A percentile compares a stretch with the other conserved stretches of the same genome.
Evolutionary conservation across 2,113 vertebrate genomes (phyloP).

Genomic region (Oceanodroma tethys): DNA sequence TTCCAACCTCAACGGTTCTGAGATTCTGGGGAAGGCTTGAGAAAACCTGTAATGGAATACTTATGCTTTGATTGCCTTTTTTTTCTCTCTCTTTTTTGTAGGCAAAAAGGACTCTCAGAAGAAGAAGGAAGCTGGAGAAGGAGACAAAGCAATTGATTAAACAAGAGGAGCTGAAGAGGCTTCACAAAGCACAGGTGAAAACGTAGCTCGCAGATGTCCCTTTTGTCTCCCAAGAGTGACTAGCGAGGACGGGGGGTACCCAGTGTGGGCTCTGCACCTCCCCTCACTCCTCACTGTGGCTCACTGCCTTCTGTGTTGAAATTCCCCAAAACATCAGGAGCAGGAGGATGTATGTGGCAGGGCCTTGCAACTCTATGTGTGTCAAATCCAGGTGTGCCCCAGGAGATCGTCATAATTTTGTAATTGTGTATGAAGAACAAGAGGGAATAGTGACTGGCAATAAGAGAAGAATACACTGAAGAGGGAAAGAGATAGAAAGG

Average conservation of each 20-base stretch:
- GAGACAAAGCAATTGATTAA: constrained; percentile 79
- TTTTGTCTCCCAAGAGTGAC: neutral
- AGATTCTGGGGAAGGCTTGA: neutral
- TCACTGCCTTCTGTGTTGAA: neutral
- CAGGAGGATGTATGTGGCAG: neutral
- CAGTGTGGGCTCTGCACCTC: neutral
- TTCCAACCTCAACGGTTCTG: accelerated
- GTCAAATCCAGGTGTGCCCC: neutral
- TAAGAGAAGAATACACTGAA: neutral
- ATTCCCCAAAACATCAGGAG: neutral
- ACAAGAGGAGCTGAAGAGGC: constrained; percentile 88
- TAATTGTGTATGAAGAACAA: neutral
- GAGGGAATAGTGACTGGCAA: neutral
- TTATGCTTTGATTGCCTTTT: neutral
- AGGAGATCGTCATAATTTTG: neutral
- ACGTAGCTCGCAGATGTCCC: accelerated
- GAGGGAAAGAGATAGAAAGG: neutral
- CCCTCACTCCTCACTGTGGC: neutral
- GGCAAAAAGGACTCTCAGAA: constrained; percentile 64
- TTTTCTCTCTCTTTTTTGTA: constrained; percentile 21
- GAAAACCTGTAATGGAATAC: neutral
- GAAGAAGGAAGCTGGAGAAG: constrained; percentile 79
- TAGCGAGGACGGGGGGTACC: accelerated
- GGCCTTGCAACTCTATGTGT: neutral
- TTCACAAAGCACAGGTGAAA: constrained; percentile 92